phyloP scores from a whole-genome alignment of 2,797 vertebrate species.

The Mormyrus proboscirostris region DNA sequence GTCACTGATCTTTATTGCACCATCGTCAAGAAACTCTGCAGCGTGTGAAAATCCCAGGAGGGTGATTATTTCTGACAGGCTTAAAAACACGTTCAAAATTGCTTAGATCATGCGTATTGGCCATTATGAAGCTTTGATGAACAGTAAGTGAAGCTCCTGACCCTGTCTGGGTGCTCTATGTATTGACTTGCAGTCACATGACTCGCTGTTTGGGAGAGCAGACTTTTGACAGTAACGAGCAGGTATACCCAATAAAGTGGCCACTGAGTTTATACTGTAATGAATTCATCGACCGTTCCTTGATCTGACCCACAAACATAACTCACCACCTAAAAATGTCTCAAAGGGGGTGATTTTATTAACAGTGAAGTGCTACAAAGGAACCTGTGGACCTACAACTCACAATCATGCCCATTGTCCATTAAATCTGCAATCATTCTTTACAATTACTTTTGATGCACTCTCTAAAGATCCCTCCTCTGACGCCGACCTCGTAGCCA shows the following conservation, averaged over 20 bases:
- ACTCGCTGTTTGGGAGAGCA: neutral
- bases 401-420: neutral
- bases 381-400: neutral
- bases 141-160: neutral
- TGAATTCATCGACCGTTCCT: neutral
- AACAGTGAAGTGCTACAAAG: neutral
- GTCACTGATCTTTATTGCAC: neutral
- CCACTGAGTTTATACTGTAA: neutral
- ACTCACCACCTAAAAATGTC: slow-evolving; percentile 1
- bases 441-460: neutral
- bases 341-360: neutral
- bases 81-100: neutral
- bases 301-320: neutral
- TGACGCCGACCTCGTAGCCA: neutral
- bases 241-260: neutral
- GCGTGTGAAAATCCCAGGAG: neutral
- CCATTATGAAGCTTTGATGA: neutral
- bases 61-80: neutral
- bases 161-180: neutral
- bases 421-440: slow-evolving; percentile 1
- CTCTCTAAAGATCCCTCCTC: neutral
- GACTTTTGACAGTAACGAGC: neutral
- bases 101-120: neutral
- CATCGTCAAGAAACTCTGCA: neutral
- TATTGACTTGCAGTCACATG: neutral